Base-by-base conservation (phyloP, 2,888 invertebrate species). In the Drosophila cognata region DNA sequence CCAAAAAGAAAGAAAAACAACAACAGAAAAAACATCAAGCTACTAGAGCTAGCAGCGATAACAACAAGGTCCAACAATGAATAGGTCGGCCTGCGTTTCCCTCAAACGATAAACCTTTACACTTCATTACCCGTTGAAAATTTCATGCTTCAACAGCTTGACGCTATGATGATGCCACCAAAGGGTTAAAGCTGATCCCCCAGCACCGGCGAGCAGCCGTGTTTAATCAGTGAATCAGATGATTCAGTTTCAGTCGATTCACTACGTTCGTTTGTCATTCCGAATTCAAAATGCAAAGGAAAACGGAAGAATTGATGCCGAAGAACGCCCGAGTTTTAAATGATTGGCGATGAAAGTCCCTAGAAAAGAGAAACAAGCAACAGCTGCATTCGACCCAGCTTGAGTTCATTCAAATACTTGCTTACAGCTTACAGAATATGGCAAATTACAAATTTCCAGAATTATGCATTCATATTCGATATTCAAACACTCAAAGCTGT, bases 21-120 rank as follows among this genome's bases (percentile, higher is more conserved):
- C 31, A 31, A 10, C 31, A 33, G 53, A 31, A 31, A n/a, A 59
- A 48, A 28, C 36, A 66, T 31, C 51, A 58, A 55, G 67, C 52
- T 52, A 46, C 70, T 25, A 57, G 28, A 69, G 56, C 66, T 43
- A 35, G 13, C 51, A 48, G 43, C 69, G 77, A 67, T 75, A 84
- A 73, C 68, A 76, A 62, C 58, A 51, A 68, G 57, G 66, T 60
- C 41, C 58, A 74, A 57, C 43, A 46, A 35, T 52, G 36, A 77
- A 62, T 69, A 36, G 58, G 65, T 43, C 65, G 76, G 68, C 69
- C 66, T 81, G 79, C 70, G 76, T 73, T 79, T 81, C 69, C 71
- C 77, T 88, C 78, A 71, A 88, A 74, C 89, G 87, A 88, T 88
- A 88, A 89, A 88, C 89, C 89, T 85, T 89, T 88, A 72, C 87